Evolutionary conservation across 2,797 vertebrate species (phyloP).

Genomic region (Enteromius unitaeniatus): DNA sequence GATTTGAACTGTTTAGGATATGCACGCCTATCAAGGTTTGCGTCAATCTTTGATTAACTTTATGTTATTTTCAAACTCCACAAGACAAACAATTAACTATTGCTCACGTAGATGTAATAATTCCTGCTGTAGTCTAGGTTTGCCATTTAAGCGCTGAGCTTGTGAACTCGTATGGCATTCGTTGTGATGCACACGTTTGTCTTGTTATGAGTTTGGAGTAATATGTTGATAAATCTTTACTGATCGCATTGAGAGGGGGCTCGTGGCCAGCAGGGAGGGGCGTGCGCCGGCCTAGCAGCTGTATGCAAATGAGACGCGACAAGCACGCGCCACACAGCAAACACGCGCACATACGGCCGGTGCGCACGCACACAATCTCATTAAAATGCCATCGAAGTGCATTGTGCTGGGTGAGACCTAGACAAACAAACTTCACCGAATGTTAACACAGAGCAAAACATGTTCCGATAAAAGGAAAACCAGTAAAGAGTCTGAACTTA

Average conservation of each 20-base stretch:
- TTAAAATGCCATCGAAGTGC: conserved; percentile 82
- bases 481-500: not conserved
- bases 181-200: not conserved
- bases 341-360: conserved; percentile 79
- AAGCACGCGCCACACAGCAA: conserved; percentile 92
- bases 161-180: not conserved
- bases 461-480: not conserved
- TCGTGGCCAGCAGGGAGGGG: conserved; percentile 42
- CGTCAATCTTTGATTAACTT: not conserved
- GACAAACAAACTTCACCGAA: conserved; percentile 39
- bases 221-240: conserved; percentile 20
- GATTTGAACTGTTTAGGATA: not conserved
- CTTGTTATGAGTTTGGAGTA: not conserved
- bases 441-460: conserved; percentile 25
- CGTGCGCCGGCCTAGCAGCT: conserved; percentile 79
- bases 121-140: not conserved
- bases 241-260: conserved; percentile 7
- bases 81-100: not conserved
- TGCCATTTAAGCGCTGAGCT: not conserved
- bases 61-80: not conserved
- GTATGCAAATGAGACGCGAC: conserved; percentile 92
- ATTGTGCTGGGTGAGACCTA: conserved; percentile 59
- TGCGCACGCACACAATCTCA: conserved; percentile 71
- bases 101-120: not conserved
- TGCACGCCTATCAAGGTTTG: not conserved